Percentiles rank a stretch among this genome's conserved stretches.
phyloP scores from a whole-genome alignment of 2,888 invertebrate species.

The Agelastica alni region DNA sequence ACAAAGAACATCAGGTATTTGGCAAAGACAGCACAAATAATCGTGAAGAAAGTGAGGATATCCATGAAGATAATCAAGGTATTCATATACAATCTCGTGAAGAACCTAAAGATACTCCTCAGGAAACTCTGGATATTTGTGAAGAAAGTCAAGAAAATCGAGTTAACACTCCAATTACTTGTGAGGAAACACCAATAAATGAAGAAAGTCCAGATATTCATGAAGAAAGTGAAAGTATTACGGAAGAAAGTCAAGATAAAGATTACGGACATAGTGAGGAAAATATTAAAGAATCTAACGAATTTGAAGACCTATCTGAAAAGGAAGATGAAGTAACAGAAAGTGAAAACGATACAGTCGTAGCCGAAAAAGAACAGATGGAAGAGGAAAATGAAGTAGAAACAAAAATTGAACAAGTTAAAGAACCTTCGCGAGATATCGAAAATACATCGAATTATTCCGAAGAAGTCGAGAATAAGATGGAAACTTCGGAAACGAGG shows the following conservation, averaged over 20 bases:
- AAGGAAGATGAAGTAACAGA: slow-evolving; percentile 15
- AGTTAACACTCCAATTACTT: no score
- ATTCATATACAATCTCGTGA: no score
- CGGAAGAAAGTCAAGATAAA: slow-evolving; percentile 8
- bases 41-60: slow-evolving; percentile 9
- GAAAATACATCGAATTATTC: background rate
- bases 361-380: background rate
- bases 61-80: background rate
- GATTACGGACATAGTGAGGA: slow-evolving; percentile 16
- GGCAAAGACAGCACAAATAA: no score
- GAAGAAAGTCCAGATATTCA: no score
- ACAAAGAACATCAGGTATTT: no score
- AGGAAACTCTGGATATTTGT: no score
- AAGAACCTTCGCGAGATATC: background rate
- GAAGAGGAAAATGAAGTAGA: background rate
- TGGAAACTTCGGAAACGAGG: background rate
- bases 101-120: no score
- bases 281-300: background rate
- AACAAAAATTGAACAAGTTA: background rate
- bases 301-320: slow-evolving; percentile 7
- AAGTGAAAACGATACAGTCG: slow-evolving; percentile 6
- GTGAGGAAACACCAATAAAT: no score
- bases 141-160: no score
- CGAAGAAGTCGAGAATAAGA: no score
- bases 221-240: slow-evolving; percentile 6